These are phyloP conservation scores for Andrena marginata DNA, from an alignment of 2,888 invertebrate species.

Conservation along the genomic window DNA sequence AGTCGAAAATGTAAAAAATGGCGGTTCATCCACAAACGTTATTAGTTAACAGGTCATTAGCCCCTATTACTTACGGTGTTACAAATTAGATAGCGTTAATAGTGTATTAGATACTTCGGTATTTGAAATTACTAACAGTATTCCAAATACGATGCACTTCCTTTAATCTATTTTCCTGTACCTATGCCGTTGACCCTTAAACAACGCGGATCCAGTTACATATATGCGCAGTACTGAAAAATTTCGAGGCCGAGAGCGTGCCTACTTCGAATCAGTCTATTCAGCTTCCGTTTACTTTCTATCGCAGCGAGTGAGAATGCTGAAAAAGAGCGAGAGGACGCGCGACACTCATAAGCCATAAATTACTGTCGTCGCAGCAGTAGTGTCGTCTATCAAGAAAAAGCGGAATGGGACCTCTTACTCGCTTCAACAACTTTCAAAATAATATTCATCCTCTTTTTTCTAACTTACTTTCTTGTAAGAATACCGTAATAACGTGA, in stretches of 20 bases:
- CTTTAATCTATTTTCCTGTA: no score
- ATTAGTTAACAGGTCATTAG: no score
- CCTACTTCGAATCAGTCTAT: not conserved
- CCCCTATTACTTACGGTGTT: no score
- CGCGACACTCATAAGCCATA: no score
- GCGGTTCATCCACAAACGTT: no score
- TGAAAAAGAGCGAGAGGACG: not conserved
- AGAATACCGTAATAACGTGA: not conserved
- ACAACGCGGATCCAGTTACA: not conserved
- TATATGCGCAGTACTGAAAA: not conserved
- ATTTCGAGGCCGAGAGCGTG: not conserved
- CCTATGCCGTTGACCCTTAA: not conserved
- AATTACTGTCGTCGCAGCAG: no score
- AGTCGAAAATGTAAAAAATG: no score
- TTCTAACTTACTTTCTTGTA: not conserved
- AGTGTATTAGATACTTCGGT: no score
- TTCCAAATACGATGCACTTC: no score
- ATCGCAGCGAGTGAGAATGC: not conserved
- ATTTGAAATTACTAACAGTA: no score
- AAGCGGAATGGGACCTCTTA: not conserved
- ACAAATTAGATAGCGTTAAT: no score
- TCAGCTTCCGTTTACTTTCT: not conserved
- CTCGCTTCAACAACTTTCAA: not conserved
- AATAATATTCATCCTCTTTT: not conserved
- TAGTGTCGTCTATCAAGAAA: not conserved